Base-by-base conservation (phyloP, 92 coral and sea anemone species). In the Paramuricea clavata region DNA sequence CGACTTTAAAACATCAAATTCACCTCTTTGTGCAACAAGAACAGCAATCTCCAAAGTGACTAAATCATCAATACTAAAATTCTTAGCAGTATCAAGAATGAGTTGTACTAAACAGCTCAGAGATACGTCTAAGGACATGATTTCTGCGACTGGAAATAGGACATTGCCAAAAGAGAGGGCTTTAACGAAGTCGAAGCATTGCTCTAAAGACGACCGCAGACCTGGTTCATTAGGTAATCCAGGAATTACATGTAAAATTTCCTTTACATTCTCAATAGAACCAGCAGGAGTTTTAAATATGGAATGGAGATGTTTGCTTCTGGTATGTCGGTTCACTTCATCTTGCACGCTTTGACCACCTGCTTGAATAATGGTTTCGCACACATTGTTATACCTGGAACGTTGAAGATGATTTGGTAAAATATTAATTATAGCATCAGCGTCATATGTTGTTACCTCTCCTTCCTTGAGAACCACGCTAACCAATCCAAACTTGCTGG, bases 401-500 rank as follows among this genome's bases (percentile, higher is more conserved):
- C 12, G 76, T 34, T 33, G 2, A 34, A 16, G 26, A 47, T 70
- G 26, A 70, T 35, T 70, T 11, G 76, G 76, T 70, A 70, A 32
- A 6, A 70, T 47, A 47, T 70, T 70, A 16, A 70, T 35, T 10
- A 70, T 70, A 26, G 76, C 76, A 47, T 70, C 76, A 4, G 76
- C 76, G 1, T 33, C 49, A 12, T 70, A 49, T 35, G 22, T 42
- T 70, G 76, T 70, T 16, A 70, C 17, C 27, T 70, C 76, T 16
- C 76, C 76, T 34, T 39, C 52, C n/a, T 35, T 2, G 17, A 70
- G 49, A 15, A 39, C 26, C 8, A 70, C 30, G 49, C 52, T 5
- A 21, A 70, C 23, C 12, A 49, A 35, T 47, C 52, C 50, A 26
- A 70, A 70, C 12, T 49, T 33, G 13, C 15, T 47, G 10, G 12